These are phyloP conservation scores for Andrena flavipes DNA, from an alignment of 2,888 invertebrate genomes.

Conservation along the genomic window DNA sequence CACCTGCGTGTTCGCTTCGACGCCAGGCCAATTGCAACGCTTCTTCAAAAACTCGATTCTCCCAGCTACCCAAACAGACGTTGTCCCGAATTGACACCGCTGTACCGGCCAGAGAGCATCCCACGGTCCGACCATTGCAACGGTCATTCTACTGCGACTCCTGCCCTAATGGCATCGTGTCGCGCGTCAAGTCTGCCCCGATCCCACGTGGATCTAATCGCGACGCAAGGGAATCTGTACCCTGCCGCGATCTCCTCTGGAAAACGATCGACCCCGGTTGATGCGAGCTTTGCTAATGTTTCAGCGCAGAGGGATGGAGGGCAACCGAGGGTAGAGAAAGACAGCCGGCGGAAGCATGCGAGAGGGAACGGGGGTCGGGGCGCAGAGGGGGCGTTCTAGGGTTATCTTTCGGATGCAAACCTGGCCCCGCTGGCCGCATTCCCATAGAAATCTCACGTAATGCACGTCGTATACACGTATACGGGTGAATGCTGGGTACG, in stretches of 20 bases:
- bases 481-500: conserved; percentile 56
- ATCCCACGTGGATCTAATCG: conserved; percentile 52
- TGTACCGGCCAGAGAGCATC: no score
- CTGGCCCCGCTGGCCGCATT: conserved; percentile 66
- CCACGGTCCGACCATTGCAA: no score
- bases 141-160: not conserved
- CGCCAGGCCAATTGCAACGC: no score
- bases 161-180: conserved; percentile 42
- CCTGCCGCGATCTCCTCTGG: conserved; percentile 32
- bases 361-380: conserved; percentile 14
- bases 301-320: not conserved
- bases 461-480: conserved; percentile 71
- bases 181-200: conserved; percentile 37
- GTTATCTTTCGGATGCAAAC: conserved; percentile 76
- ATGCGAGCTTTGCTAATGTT: not conserved
- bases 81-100: no score
- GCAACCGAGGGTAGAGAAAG: not conserved
- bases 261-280: conserved; percentile 35
- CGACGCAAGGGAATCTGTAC: conserved; percentile 24
- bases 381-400: conserved; percentile 53
- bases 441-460: conserved; percentile 78
- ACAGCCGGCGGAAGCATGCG: conserved; percentile 5
- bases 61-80: no score
- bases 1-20: no score
- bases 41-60: no score